Base-by-base conservation (phyloP, 2,113 vertebrate species). In the Romanogobio albipinnatus region DNA sequence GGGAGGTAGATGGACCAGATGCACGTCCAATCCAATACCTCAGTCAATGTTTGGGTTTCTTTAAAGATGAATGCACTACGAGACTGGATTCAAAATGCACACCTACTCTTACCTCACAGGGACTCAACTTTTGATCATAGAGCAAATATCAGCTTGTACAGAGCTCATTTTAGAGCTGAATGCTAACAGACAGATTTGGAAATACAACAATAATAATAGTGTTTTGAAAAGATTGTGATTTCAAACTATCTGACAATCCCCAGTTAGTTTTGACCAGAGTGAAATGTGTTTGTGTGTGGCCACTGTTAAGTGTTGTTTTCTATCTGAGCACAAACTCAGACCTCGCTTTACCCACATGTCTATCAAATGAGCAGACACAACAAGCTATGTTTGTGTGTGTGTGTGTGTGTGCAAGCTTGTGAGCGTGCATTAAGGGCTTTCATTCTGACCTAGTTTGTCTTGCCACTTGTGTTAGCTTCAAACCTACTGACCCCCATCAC, bases 361-460 rank as follows among this genome's bases (percentile, higher is more conserved):
- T 24, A 29, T 68, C 85, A 76, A 53, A 56, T 81, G 70, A 84
- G 68, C 19, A 49, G 76, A 84, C 84, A 85, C 51, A 81, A 81
- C 68, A 84, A 36, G 45, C 80, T 26, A 62, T 51, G 70, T 74
- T 62, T 58, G 81, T 22, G 76, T 49, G 17, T 83, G 36, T 64
- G 64, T 68, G 17, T 7, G 62, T 36, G 8, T 29, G 29, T 29
- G 29, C 29, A 29, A 43, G 43, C 76, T 43, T 66, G 66, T 75
- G 59, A 66, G 22, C 59, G 33, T 83, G 80, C 86, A 85, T 86
- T 89, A 85, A 76, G 39, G 73, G 74, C 68, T 87, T 86, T 80
- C 33, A 81, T 68, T 85, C 51, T 83, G 81, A 87, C 88, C 86
- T 84, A 87, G 10, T 87, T 87, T 73, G 77, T 86, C 70, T 82